A percentile compares a stretch with the other conserved stretches of the same genome.
Evolutionary conservation across 64 coral and sea anemone genomes (phyloP).

Genomic region (Pachyseris speciosa): DNA sequence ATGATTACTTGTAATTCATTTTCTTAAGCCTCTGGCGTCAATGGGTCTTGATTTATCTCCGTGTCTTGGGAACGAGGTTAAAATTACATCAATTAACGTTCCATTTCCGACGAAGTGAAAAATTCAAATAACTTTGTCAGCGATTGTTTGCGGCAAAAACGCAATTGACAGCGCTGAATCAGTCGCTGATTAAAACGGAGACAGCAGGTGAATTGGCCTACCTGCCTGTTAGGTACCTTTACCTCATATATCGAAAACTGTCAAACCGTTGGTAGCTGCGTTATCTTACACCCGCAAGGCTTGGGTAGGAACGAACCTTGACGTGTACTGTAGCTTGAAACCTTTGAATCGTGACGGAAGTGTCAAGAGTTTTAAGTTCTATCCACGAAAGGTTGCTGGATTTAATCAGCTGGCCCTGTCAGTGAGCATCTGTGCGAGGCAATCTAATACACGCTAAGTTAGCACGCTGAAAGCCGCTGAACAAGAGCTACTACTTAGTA

Average conservation of each 20-base stretch:
- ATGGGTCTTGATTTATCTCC: neutral
- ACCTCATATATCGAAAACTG: neutral
- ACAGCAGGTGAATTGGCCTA: neutral
- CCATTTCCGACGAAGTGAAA: slow-evolving; percentile 22
- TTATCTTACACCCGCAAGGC: neutral
- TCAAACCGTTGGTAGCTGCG: too few species aligned
- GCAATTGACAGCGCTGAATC: neutral
- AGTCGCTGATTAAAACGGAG: neutral
- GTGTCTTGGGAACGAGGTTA: neutral
- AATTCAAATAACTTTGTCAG: slow-evolving; percentile 8
- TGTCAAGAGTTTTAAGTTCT: neutral
- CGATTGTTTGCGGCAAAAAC: neutral
- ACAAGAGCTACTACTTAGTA: neutral
- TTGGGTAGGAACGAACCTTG: neutral
- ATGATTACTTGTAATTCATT: neutral
- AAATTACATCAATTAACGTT: slow-evolving; percentile 11
- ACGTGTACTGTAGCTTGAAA: neutral
- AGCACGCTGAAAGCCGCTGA: neutral
- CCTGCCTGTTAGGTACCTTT: too few species aligned
- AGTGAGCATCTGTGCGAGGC: neutral
- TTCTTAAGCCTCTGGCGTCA: neutral
- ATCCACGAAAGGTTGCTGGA: neutral
- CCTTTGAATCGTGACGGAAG: neutral
- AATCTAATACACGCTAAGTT: neutral
- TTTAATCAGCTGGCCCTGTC: slow-evolving; percentile 8